Percentiles rank a stretch among this genome's conserved stretches.
Conservation (phyloP, 1,140 invertebrate genomes). For the Cydia fagiglandana region DNA sequence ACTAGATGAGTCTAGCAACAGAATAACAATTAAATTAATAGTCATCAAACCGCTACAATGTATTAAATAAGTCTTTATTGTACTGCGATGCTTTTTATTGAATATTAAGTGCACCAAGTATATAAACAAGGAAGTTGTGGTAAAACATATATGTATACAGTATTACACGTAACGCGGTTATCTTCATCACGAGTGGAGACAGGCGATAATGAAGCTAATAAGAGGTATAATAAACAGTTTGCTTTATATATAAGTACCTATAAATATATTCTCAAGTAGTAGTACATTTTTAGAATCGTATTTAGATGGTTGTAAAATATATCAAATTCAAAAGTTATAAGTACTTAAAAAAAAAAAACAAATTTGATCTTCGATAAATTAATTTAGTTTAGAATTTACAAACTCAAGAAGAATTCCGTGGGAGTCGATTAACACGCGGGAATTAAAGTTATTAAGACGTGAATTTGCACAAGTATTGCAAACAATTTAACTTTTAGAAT, state of each 20-base stretch:
- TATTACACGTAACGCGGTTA: background rate
- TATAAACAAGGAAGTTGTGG: background rate
- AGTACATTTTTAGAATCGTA: background rate
- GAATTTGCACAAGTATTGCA: slow-evolving; percentile 14
- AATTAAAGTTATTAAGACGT: slow-evolving; percentile 23
- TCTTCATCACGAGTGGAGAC: background rate
- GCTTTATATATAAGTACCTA: background rate
- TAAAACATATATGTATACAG: background rate
- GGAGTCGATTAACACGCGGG: background rate
- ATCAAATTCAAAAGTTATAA: background rate
- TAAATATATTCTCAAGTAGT: background rate
- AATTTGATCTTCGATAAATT: background rate
- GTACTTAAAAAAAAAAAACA: background rate
- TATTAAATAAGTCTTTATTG: background rate
- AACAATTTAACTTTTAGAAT: slow-evolving; percentile 29
- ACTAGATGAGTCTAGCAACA: background rate
- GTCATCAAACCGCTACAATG: background rate
- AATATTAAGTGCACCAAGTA: background rate
- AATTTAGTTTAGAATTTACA: background rate
- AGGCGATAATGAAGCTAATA: slow-evolving; percentile 10
- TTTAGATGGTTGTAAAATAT: background rate
- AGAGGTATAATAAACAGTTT: background rate
- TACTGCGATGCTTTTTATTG: background rate
- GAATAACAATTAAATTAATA: background rate
- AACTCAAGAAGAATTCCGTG: background rate